Percentiles rank a stretch among this genome's conserved stretches.
Conservation (phyloP, 2,888 invertebrate genomes). For the Oasisia sp. region DNA sequence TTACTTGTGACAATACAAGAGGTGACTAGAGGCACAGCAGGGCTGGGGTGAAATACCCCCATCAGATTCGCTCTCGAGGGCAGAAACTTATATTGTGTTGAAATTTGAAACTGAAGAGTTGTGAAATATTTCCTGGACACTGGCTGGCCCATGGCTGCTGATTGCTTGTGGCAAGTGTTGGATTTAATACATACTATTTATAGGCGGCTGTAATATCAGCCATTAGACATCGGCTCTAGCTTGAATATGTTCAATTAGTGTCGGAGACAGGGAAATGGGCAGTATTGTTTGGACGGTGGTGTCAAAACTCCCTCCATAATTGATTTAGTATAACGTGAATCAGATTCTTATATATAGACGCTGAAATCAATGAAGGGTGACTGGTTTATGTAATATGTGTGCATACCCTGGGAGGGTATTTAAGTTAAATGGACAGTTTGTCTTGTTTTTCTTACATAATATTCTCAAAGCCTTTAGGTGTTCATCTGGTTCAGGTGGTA, state of each 20-base stretch:
- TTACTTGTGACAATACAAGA: background rate
- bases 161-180: background rate
- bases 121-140: conserved; percentile 5
- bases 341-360: no score
- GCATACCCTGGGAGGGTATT: no score
- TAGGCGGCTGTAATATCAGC: background rate
- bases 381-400: no score
- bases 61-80: background rate
- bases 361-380: no score
- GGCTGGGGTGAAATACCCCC: background rate
- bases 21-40: background rate
- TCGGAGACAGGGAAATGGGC: background rate
- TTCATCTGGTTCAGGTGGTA: no score
- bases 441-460: no score
- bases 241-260: conserved; percentile 17
- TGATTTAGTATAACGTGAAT: background rate
- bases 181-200: no score
- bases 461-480: no score
- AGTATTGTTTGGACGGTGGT: background rate
- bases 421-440: no score
- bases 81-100: background rate
- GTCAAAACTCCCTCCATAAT: background rate
- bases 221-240: background rate
- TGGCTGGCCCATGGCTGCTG: background rate
- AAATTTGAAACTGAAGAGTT: background rate